Conservation (phyloP, 2,888 invertebrate genomes). For the Coremacera marginata region DNA sequence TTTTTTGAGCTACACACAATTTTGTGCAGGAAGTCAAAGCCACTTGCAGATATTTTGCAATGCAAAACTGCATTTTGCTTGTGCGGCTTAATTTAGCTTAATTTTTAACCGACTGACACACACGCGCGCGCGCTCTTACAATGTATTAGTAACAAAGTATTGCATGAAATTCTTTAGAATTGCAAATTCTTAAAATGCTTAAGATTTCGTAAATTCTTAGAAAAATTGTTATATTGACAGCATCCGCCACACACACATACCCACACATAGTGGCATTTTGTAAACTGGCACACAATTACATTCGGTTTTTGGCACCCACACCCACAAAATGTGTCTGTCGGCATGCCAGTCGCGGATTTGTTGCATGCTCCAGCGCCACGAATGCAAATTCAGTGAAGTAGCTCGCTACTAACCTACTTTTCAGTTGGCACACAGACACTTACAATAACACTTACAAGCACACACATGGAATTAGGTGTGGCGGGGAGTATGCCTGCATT, state of each 20-base stretch:
- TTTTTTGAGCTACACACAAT: no score
- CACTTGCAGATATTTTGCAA: no score
- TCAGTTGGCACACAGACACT: background rate
- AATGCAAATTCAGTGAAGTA: conserved; percentile 20
- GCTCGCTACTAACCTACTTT: conserved; percentile 13
- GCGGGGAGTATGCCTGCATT: no score
- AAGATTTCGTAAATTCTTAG: background rate
- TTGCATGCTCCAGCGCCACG: conserved; percentile 4
- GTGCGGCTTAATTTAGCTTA: no score
- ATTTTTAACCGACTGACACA: no score
- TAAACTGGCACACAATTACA: background rate
- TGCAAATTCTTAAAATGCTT: background rate
- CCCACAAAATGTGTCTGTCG: background rate
- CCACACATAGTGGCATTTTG: background rate
- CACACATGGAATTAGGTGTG: background rate
- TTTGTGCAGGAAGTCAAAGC: no score
- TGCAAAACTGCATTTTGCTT: no score
- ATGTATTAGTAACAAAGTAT: no score
- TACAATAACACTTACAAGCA: background rate
- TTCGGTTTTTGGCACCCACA: background rate
- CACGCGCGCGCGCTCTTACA: no score
- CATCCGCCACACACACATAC: background rate
- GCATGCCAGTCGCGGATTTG: conserved; percentile 3
- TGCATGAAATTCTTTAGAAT: background rate
- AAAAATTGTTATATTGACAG: conserved; percentile 7